Evolutionary conservation across 2,797 vertebrate species (phyloP).

Genomic region (Pteronotus mesoamericanus): DNA sequence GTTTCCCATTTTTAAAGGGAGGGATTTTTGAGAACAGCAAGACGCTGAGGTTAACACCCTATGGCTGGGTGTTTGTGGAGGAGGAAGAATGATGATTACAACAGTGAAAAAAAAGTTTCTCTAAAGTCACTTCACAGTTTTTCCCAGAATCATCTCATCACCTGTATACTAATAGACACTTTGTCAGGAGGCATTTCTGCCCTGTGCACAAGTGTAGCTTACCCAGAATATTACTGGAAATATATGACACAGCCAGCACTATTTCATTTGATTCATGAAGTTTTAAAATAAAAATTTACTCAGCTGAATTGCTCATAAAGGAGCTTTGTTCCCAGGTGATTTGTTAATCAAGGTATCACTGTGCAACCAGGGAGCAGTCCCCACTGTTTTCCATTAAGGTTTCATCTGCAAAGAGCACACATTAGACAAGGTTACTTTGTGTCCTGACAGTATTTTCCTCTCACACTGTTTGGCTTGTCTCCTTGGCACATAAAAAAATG

Average conservation of each 20-base stretch:
- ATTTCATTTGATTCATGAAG: slow-evolving; percentile 28
- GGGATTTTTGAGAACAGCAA: background rate
- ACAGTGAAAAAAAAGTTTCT: background rate
- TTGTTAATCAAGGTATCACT: background rate
- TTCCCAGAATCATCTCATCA: background rate
- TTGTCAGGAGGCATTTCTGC: background rate
- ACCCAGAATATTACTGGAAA: background rate
- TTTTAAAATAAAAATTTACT: slow-evolving; percentile 42
- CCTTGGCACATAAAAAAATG: slow-evolving; percentile 35
- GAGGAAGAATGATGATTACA: background rate
- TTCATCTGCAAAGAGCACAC: background rate
- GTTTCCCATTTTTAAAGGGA: background rate
- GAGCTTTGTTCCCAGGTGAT: slow-evolving; percentile 12
- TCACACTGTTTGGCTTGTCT: slow-evolving; percentile 22
- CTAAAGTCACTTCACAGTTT: background rate
- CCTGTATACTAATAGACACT: background rate
- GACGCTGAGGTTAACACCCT: background rate
- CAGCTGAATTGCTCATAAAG: slow-evolving; percentile 34
- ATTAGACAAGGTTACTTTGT: slow-evolving; percentile 26
- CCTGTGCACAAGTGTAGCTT: background rate
- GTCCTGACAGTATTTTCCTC: slow-evolving; percentile 14
- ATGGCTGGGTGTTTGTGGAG: background rate
- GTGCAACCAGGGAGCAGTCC: background rate
- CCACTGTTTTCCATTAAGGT: background rate
- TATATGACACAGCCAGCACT: background rate